Evolutionary conservation across 2,888 invertebrate genomes (phyloP).

Genomic region (Eristalis pertinax): DNA sequence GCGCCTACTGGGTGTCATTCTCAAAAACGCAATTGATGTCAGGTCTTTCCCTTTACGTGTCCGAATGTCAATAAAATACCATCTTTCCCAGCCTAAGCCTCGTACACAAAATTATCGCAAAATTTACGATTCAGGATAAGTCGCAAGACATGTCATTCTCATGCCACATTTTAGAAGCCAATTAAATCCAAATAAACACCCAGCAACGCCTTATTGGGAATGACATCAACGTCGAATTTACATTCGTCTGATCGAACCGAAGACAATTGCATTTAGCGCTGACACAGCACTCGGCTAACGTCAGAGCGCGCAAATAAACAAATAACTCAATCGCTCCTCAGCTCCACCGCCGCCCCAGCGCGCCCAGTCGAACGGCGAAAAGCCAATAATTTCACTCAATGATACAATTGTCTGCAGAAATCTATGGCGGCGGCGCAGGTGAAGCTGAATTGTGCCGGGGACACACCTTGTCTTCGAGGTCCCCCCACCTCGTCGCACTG

Average conservation of each 20-base stretch:
- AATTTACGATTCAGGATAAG: neutral
- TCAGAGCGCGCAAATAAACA: conserved; percentile 27
- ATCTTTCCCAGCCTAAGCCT: neutral
- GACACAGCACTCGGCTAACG: conserved; percentile 7
- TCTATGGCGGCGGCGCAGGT: conserved; percentile 10
- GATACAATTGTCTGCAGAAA: conserved; percentile 14
- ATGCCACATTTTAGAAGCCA: neutral
- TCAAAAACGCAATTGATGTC: too few relatives aligned
- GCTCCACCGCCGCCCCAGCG: neutral
- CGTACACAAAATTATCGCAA: neutral
- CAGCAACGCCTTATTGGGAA: conserved; percentile 7
- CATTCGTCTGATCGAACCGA: conserved; percentile 9
- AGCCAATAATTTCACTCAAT: conserved; percentile 12
- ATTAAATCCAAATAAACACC: neutral
- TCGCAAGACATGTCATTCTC: neutral
- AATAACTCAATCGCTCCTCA: conserved; percentile 17
- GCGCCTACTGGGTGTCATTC: too few relatives aligned
- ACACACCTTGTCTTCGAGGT: conserved; percentile 14
- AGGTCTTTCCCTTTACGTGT: too few relatives aligned
- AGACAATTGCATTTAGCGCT: conserved; percentile 11
- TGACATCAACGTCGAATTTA: conserved; percentile 22
- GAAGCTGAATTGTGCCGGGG: neutral
- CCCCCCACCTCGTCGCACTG: neutral
- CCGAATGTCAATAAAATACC: neutral
- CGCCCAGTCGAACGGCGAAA: neutral